Base-by-base conservation (phyloP, 2,113 vertebrate species). In the Etheostoma spectabile region DNA sequence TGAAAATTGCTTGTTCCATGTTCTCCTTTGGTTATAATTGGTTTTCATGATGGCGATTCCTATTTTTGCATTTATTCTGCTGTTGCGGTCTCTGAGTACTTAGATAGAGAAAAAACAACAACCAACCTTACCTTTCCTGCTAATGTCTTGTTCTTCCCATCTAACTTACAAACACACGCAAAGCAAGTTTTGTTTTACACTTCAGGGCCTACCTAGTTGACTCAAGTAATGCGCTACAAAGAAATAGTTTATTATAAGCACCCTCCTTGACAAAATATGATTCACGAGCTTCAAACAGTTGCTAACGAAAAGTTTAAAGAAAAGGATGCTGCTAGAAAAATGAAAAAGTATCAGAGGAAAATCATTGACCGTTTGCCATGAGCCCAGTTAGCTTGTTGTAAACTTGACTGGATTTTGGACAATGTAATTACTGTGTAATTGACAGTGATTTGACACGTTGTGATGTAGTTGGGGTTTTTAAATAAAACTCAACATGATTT, bases 391-490 rank as follows among this genome's bases (percentile, higher is more conserved):
- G 66, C 38, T 42, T 35, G 27, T 45, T 67, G 66, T 67, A 0
- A 74, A 45, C 11, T 61, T 27, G 52, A 61, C 53, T 13, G 14
- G 19, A 70, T 59, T 60, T 3, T 38, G 48, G 35, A 85, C 75
- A 86, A 92, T 86, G 84, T 79, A 81, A 79, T 64, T 75, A 80
- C 63, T 83, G 90, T 93, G 89, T 82, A 91, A 91, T 74, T 81
- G 84, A 88, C 82, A 93, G 84, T 85, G 90, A 81, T 84, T 22
- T 79, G 38, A 89, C 83, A 87, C 80, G 27, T 81, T 90, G 83
- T 88, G 87, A 88, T 69, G 49, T 33, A 6, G 42, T 45, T 68
- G 16, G 16, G 22, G 42, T 48, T 77, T 21, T 73, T 57, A 22
- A 13, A 69, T 0, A 6, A 35, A 72, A 30, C 4, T 66, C 3